Evolutionary conservation across 2,797 vertebrate species (phyloP), one percentile per base, ranked within the genome.

Genomic region (Pteronotus mesoamericanus): DNA sequence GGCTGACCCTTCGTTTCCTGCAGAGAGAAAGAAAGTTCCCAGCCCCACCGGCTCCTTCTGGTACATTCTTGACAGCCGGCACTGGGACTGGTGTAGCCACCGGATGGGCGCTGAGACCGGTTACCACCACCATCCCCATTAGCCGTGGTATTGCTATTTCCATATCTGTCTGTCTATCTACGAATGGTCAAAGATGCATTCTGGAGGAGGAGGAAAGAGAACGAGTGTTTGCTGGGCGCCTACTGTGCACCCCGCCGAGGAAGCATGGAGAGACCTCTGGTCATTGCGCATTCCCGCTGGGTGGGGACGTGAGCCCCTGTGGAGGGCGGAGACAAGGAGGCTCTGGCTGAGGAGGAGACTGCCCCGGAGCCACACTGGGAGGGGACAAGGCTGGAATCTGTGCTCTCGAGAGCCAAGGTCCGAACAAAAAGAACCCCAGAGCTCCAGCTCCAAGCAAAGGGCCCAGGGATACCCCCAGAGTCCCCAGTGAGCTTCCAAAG

Each of bases 221-320:
- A 48, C 0, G 5, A 48, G 37, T 2, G 6, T 74, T 84, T 78
- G 9, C 0, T 29, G 22, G 66, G 68, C 22, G 18, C 34, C 66
- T 42, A 16, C 44, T 1, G 11, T 0, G 9, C 0, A 44, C 48
- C 18, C 29, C 29, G 3, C 4, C 3, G 0, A 46, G 44, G 37
- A 19, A 7, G 16, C 5, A 1, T n/a, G 32, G 68, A n/a, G 16
- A 24, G 64, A 21, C 16, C 24, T 1, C 39, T 11, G 4, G 24
- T 53, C 61, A 39, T 1, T 2, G 32, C 39, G 84, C 4, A 2
- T 9, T 24, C 48, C 55, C 4, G n/a, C 10, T 3, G 37, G 34
- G 74, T 0, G 32, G 18, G 34, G 34, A 18, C 2, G 9, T 2
- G 19, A 11, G 18, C 19, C 29, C 39, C 12, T 1, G 21, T 1